Conservation (phyloP, 2,888 invertebrate genomes). For the Euproctis similis region DNA sequence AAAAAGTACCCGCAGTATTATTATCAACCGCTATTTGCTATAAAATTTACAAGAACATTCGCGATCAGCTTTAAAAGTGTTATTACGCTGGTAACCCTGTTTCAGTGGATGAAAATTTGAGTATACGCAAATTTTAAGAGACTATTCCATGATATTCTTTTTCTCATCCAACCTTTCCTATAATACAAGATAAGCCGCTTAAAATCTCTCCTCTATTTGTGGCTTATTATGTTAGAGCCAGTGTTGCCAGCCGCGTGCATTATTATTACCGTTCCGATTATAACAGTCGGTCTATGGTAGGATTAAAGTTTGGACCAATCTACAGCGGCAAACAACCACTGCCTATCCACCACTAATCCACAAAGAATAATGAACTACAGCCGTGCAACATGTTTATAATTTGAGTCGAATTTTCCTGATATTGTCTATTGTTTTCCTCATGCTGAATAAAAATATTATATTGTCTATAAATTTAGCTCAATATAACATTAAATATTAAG, state of each 20-base stretch:
- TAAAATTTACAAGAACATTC: slow-evolving; percentile 37
- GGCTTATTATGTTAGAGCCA: slow-evolving; percentile 13
- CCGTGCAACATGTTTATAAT: too few relatives aligned
- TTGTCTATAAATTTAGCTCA: too few relatives aligned
- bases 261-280: slow-evolving; percentile 19
- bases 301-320: slow-evolving; percentile 24
- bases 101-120: slow-evolving; percentile 36
- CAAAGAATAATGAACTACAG: too few relatives aligned
- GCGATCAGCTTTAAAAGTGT: slow-evolving; percentile 37
- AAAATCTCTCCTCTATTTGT: slow-evolving; percentile 2
- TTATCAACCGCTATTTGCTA: slow-evolving; percentile 33
- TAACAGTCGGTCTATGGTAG: slow-evolving; percentile 22
- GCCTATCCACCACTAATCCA: too few relatives aligned
- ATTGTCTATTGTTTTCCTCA: too few relatives aligned
- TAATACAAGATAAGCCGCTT: background rate
- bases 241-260: slow-evolving; percentile 14
- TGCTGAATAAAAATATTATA: too few relatives aligned
- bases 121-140: slow-evolving; percentile 18
- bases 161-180: slow-evolving; percentile 5
- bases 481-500: too few relatives aligned
- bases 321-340: too few relatives aligned
- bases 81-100: slow-evolving; percentile 30
- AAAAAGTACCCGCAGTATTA: slow-evolving; percentile 23
- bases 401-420: too few relatives aligned
- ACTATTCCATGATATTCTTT: slow-evolving; percentile 22